These are phyloP conservation scores for Andrena chrysosceles DNA, from an alignment of 2,888 invertebrate genomes.

Conservation along the genomic window DNA sequence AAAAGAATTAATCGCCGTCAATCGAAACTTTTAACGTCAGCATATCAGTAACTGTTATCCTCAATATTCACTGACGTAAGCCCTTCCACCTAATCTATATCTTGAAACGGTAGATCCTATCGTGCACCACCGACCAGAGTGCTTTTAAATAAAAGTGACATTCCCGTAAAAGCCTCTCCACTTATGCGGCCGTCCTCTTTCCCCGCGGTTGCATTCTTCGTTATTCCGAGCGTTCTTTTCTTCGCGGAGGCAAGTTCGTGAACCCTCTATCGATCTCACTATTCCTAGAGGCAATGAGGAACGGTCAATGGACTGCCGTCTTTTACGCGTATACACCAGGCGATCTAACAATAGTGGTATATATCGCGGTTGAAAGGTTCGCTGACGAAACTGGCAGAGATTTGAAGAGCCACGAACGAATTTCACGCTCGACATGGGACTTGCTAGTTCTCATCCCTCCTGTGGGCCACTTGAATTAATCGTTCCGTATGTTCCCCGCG, in stretches of 20 bases:
- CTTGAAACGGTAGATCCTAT: no score
- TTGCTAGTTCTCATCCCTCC: background rate
- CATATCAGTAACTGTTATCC: no score
- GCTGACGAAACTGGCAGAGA: background rate
- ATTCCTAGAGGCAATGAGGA: slow-evolving; percentile 59
- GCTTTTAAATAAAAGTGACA: background rate
- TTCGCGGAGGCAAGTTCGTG: slow-evolving; percentile 51
- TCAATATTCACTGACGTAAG: no score
- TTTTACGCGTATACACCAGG: slow-evolving; percentile 28
- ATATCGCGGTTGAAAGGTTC: slow-evolving; percentile 9
- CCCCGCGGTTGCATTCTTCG: background rate
- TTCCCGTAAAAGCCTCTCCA: background rate
- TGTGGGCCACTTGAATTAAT: background rate
- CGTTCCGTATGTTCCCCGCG: background rate
- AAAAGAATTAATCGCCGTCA: no score
- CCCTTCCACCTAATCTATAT: no score
- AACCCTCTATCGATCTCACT: slow-evolving; percentile 67
- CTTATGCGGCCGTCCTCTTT: background rate
- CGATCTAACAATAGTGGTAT: slow-evolving; percentile 44
- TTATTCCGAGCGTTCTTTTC: background rate
- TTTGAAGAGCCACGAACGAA: background rate
- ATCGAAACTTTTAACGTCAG: no score
- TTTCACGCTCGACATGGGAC: background rate
- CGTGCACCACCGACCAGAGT: background rate
- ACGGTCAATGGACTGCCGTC: slow-evolving; percentile 64